These are phyloP conservation scores for Neuroterus valhalla DNA, from an alignment of 1,140 invertebrate genomes.

Conservation along the genomic window DNA sequence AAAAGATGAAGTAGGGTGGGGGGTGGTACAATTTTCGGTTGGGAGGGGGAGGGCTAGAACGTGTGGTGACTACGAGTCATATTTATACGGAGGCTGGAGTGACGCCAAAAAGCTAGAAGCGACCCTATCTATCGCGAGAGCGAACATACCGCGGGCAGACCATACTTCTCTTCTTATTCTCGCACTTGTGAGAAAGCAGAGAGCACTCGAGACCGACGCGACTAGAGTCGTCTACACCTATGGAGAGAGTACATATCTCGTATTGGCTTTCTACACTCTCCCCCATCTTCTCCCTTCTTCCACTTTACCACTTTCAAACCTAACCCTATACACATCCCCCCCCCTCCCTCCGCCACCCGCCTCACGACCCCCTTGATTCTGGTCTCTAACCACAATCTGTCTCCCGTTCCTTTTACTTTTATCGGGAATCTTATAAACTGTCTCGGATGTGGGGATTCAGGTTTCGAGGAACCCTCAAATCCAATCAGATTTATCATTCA, in stretches of 20 bases:
- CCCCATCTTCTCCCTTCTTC: not conserved
- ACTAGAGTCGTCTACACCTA: slow-evolving; percentile 46
- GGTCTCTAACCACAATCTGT: slow-evolving; percentile 22
- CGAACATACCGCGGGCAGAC: slow-evolving; percentile 40
- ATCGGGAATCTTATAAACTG: slow-evolving; percentile 9
- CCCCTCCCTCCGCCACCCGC: not conserved
- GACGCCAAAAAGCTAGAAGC: slow-evolving; percentile 71
- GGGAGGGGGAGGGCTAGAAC: slow-evolving; percentile 44
- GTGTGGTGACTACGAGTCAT: slow-evolving; percentile 64
- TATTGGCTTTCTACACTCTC: slow-evolving; percentile 49
- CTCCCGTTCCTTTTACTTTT: slow-evolving; percentile 9
- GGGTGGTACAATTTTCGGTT: slow-evolving; percentile 31
- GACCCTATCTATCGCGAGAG: slow-evolving; percentile 65
- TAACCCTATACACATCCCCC: not conserved
- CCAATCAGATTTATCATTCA: not conserved
- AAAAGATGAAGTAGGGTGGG: slow-evolving; percentile 38
- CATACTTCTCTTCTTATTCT: slow-evolving; percentile 37
- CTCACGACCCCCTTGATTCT: not conserved
- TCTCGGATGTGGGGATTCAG: not conserved
- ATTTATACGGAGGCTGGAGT: slow-evolving; percentile 72
- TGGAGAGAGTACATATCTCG: slow-evolving; percentile 49
- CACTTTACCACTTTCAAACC: not conserved
- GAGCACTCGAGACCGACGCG: slow-evolving; percentile 44
- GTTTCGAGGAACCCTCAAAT: not conserved
- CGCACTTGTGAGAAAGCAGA: slow-evolving; percentile 37